Percentiles rank a stretch among this genome's conserved stretches.
Evolutionary conservation across 2,113 vertebrate genomes (phyloP).

Genomic region (Falcunculus frontatus): DNA sequence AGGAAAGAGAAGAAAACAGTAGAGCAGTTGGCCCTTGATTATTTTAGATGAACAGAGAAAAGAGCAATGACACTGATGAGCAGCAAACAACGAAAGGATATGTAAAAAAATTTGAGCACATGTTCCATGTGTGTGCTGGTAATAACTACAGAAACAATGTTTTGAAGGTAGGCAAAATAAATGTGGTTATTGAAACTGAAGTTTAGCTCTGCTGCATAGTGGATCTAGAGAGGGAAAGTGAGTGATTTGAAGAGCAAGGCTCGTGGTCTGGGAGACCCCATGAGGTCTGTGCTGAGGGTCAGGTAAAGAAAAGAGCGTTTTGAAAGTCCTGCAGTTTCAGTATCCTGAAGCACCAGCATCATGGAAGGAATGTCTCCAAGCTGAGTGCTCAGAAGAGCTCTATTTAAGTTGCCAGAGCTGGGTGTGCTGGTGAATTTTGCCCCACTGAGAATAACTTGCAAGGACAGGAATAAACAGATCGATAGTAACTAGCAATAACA

Average conservation of each 20-base stretch:
- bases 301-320: not conserved
- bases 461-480: not conserved
- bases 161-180: not conserved
- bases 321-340: not conserved
- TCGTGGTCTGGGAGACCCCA: fast-evolving
- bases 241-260: not conserved
- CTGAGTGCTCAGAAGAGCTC: not conserved
- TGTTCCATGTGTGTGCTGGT: not conserved
- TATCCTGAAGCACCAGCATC: not conserved
- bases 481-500: not conserved
- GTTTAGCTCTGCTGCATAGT: not conserved
- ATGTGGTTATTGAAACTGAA: not conserved
- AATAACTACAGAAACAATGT: not conserved
- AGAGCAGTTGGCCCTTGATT: not conserved
- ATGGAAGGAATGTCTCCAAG: not conserved
- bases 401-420: not conserved
- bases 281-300: not conserved
- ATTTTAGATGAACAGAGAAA: not conserved
- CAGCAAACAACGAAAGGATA: not conserved
- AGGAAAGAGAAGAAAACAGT: not conserved
- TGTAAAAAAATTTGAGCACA: fast-evolving
- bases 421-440: not conserved
- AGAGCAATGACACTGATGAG: not conserved
- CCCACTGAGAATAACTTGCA: not conserved
- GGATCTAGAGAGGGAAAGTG: not conserved